phyloP scores from a whole-genome alignment of 2,113 vertebrate genomes.

The Hypocryptadius cinnamomeus region DNA sequence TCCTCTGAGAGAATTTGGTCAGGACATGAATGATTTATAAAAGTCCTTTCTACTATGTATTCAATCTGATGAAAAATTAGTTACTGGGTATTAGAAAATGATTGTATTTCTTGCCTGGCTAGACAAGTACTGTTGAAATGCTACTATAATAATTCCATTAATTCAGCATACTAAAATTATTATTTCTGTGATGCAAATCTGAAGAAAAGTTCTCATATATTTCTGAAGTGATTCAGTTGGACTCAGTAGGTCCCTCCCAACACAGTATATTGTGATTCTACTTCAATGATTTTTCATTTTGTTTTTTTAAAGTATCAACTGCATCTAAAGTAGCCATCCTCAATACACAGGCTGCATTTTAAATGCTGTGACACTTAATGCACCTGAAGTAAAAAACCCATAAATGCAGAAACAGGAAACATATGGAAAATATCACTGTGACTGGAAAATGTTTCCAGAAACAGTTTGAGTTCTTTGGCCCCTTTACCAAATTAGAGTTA shows the following conservation, averaged over 20 bases:
- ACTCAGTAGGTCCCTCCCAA: neutral
- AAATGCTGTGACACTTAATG: neutral
- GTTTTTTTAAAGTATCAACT: neutral
- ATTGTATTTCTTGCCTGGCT: neutral
- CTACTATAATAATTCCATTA: neutral
- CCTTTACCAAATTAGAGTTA: slow-evolving; percentile 13
- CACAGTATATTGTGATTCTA: neutral
- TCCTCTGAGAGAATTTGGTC: neutral
- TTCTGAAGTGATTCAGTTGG: neutral
- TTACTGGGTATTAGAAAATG: neutral
- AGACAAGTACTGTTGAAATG: neutral
- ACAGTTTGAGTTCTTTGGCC: slow-evolving; percentile 13
- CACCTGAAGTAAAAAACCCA: neutral
- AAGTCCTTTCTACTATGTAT: neutral
- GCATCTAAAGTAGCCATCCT: neutral
- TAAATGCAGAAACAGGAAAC: neutral
- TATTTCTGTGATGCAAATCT: neutral
- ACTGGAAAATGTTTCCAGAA: slow-evolving; percentile 23
- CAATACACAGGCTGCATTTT: neutral
- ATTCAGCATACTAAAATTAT: neutral
- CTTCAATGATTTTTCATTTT: neutral
- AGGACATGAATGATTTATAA: neutral
- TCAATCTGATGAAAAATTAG: neutral
- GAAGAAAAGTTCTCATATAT: slow-evolving; percentile 9
- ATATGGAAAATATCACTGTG: neutral